phyloP scores from a whole-genome alignment of 2,113 vertebrate species.

The Alligator sinensis region DNA sequence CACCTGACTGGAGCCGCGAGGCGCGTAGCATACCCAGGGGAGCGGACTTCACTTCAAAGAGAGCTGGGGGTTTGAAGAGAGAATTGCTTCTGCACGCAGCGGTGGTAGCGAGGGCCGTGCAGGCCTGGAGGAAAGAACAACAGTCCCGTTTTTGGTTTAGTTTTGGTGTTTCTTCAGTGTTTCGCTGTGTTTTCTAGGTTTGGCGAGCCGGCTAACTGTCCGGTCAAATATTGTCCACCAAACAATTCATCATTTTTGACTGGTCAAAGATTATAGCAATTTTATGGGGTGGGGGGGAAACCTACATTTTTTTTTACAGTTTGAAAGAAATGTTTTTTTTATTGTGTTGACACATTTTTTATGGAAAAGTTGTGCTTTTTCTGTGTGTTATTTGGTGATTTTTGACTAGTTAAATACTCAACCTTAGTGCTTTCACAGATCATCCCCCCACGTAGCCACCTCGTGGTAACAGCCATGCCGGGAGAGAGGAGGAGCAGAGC shows the following conservation, averaged over 20 bases:
- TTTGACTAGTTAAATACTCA: accelerated
- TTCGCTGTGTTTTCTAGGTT: too few species aligned
- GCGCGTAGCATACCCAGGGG: accelerated
- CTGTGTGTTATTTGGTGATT: too few species aligned
- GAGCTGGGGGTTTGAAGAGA: background rate
- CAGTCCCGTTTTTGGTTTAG: too few species aligned
- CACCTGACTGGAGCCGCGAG: background rate
- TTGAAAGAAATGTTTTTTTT: too few species aligned
- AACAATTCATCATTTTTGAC: too few species aligned
- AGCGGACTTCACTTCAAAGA: background rate
- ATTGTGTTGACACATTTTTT: too few species aligned
- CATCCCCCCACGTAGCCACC: background rate
- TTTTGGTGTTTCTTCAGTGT: background rate
- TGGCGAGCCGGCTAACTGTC: too few species aligned
- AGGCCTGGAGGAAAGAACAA: background rate
- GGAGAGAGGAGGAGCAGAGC: accelerated
- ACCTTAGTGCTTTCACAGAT: background rate
- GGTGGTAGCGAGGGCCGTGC: accelerated
- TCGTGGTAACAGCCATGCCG: background rate
- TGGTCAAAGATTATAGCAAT: too few species aligned
- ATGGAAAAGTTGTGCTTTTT: too few species aligned
- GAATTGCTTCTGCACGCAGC: accelerated
- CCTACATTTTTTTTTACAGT: too few species aligned
- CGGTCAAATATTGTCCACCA: too few species aligned
- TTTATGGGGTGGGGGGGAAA: too few species aligned